Evolutionary conservation across 2,113 vertebrate genomes (phyloP), one percentile per base, ranked within the genome.

Genomic region (Ctenodactylus gundi): DNA sequence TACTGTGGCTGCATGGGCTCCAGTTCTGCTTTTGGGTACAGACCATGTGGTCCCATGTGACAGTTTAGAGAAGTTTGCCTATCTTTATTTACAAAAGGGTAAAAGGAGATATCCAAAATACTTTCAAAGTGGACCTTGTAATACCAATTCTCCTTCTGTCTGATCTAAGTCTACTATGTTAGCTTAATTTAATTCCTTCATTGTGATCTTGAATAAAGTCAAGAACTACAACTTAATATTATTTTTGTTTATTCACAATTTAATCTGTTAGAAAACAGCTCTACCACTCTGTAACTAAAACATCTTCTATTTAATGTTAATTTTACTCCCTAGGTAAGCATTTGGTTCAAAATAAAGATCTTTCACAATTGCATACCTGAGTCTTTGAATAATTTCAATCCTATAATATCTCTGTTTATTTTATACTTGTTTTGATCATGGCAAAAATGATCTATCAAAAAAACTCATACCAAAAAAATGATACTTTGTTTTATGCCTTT

Each of bases 251-350:
- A 91, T 90, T 89, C 31, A 87, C 27, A 49, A 0, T 73, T 70
- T 95, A 95, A 86, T 95, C 53, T 93, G 11, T 88, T 88, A 90
- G 21, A 49, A 88, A 95, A 73, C 39, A 58, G 25, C 53, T 77
- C 12, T 92, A 20, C 20, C 46, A 51, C 78, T 94, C 58, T 85
- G 3, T 51, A 95, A 76, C 62, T 75, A 80, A 85, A 90, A 67
- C 25, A 2, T 49, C 31, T 82, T 81, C 93, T n/a, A 80, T 72
- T 86, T 86, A 39, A 86, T 91, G 68, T 29, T 95, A 75, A 68
- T 81, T 25, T 51, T 41, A 65, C 25, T 88, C 31, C 34, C 36
- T 18, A 46, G 64, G 41, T 46, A 91, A 90, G 14, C 4, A 55
- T 39, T 76, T 90, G n/a, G 83, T 9, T 91, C 21, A 68, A 96